Evolutionary conservation across 2,888 invertebrate genomes (phyloP), one percentile per base, ranked within the genome.

Genomic region (Cordylochernes scorpioides): DNA sequence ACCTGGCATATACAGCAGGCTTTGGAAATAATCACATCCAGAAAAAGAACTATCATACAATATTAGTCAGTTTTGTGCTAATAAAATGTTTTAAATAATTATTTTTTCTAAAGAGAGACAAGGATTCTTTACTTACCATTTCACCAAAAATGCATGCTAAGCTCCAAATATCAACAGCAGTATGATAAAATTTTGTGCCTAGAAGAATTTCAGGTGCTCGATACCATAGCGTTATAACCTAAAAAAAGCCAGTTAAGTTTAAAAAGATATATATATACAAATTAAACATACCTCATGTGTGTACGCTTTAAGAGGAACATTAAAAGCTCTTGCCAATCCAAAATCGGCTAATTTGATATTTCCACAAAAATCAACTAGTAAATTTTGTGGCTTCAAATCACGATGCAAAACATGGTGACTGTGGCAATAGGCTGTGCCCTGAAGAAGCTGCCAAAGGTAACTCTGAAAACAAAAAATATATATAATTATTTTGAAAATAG

Each of bases 181-280:
- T 77, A 13, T 75, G 73, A 53, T 94, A 94, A 46, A 73, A 67
- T 50, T 72, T 71, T 10, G 75, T 67, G 24, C 91, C 91, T 15
- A 94, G 61, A 35, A 94, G 62, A 44, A 94, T 72, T 58, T 94
- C 91, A 2, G 94, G 91, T 6, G 91, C 77, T 47, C 91, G 65
- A 55, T 94, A 94, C 91, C 91, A 94, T 37, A 94, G 61, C 1
- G 91, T 94, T 4, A 91, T 75, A 10, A 88, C 75, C 58, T 59
- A n/a, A n/a, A n/a, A n/a, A n/a, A n/a, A n/a, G n/a, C n/a, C n/a
- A n/a, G n/a, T n/a, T n/a, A n/a, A n/a, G n/a, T n/a, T n/a, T n/a
- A n/a, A n/a, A n/a, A n/a, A n/a, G n/a, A n/a, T n/a, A n/a, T n/a
- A n/a, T n/a, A n/a, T n/a, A n/a, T n/a, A n/a, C n/a, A n/a, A n/a